Conservation (phyloP, 2,797 vertebrate genomes). For the Typhlichthys eigenmanni region DNA sequence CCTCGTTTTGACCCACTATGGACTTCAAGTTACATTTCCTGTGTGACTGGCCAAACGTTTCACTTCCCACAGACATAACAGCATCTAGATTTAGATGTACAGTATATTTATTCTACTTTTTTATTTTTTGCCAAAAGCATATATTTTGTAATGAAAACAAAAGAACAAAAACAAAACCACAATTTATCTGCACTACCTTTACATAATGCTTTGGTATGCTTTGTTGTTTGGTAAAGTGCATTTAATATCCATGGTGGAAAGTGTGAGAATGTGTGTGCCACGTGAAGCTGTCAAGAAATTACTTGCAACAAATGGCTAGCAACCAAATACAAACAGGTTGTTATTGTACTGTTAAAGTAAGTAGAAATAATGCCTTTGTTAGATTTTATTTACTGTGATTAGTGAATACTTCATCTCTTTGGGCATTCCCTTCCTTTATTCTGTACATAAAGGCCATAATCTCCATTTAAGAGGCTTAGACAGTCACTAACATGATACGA, state of each 20-base stretch:
- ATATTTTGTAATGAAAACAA: slow-evolving; percentile 1
- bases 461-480: not conserved
- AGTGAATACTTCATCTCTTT: not conserved
- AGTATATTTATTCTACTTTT: not conserved
- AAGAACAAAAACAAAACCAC: slow-evolving; percentile 8
- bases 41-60: slow-evolving; percentile 6
- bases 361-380: not conserved
- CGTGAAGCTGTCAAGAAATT: slow-evolving; percentile 7
- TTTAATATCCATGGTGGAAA: slow-evolving; percentile 9
- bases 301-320: slow-evolving; percentile 13
- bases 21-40: slow-evolving; percentile 16
- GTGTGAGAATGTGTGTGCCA: not conserved
- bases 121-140: too few relatives aligned
- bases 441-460: not conserved
- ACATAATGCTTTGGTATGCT: too few relatives aligned
- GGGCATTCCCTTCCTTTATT: not conserved
- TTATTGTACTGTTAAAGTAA: not conserved
- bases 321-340: slow-evolving; percentile 8
- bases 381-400: not conserved
- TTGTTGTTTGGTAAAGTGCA: slow-evolving; percentile 11
- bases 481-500: not conserved
- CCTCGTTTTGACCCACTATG: slow-evolving; percentile 17
- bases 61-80: slow-evolving; percentile 1
- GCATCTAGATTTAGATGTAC: slow-evolving; percentile 1
- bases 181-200: not conserved